Evolutionary conservation across 2,888 invertebrate species (phyloP).

Genomic region (Prosapia bicincta): DNA sequence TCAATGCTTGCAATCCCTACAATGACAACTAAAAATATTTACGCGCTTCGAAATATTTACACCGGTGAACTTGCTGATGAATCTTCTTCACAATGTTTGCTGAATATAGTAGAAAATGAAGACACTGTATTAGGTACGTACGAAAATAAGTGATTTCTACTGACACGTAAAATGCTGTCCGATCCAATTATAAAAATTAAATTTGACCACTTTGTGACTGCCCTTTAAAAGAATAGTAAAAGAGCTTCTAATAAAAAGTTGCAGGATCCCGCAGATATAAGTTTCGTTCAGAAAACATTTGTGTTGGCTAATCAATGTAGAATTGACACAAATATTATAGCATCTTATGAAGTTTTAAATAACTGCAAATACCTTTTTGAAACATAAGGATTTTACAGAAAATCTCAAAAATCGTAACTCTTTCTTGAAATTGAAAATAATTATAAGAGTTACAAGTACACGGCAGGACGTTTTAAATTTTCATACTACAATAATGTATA

Average conservation of each 20-base stretch:
- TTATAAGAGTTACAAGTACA: neutral
- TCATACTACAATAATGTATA: neutral
- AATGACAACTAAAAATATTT: too few relatives aligned
- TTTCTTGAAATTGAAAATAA: neutral
- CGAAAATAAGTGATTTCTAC: too few relatives aligned
- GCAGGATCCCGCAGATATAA: neutral
- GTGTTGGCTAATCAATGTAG: neutral
- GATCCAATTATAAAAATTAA: neutral
- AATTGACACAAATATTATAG: neutral
- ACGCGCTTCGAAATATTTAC: too few relatives aligned
- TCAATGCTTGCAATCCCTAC: too few relatives aligned
- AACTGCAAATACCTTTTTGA: neutral
- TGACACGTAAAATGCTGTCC: neutral
- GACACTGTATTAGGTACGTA: too few relatives aligned
- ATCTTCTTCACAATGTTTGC: too few relatives aligned
- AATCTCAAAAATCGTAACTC: neutral
- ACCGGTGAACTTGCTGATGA: too few relatives aligned
- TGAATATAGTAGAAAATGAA: too few relatives aligned
- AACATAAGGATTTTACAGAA: neutral
- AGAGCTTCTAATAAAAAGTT: neutral
- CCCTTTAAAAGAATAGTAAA: neutral
- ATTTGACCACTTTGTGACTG: neutral
- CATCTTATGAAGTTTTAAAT: neutral
- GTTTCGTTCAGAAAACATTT: neutral
- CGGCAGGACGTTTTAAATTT: neutral